phyloP scores from a whole-genome alignment of 2,888 invertebrate species.

The Polydrusus pterygomalis region DNA sequence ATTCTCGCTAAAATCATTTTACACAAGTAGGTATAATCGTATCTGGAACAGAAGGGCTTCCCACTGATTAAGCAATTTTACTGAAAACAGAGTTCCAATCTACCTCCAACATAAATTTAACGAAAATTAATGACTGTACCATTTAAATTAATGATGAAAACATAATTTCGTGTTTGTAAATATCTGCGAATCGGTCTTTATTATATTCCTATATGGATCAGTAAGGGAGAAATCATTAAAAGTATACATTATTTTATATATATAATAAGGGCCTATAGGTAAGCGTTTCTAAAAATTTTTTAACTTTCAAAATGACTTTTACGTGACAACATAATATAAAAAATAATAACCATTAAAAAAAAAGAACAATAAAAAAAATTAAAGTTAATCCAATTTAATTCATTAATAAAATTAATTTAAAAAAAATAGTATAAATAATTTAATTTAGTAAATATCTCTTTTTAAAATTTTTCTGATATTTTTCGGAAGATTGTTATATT shows the following conservation, averaged over 20 bases:
- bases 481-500: too few species aligned
- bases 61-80: conserved; percentile 22
- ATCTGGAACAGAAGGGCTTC: not conserved
- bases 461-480: too few species aligned
- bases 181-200: conserved; percentile 1
- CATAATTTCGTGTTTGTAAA: conserved; percentile 15
- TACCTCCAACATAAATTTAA: not conserved
- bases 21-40: not conserved
- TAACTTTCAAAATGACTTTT: too few species aligned
- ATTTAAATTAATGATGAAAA: conserved; percentile 21
- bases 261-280: too few species aligned
- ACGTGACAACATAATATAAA: too few species aligned
- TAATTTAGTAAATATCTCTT: too few species aligned
- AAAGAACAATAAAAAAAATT: too few species aligned
- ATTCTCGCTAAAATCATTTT: not conserved
- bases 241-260: not conserved
- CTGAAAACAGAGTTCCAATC: conserved; percentile 11
- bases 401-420: too few species aligned
- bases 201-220: not conserved
- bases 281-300: too few species aligned
- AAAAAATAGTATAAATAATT: too few species aligned
- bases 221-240: not conserved
- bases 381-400: too few species aligned
- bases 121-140: conserved; percentile 11
- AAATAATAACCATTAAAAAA: too few species aligned